Conservation (phyloP, 2,888 invertebrate genomes). For the Acanthosepion lycidas region DNA sequence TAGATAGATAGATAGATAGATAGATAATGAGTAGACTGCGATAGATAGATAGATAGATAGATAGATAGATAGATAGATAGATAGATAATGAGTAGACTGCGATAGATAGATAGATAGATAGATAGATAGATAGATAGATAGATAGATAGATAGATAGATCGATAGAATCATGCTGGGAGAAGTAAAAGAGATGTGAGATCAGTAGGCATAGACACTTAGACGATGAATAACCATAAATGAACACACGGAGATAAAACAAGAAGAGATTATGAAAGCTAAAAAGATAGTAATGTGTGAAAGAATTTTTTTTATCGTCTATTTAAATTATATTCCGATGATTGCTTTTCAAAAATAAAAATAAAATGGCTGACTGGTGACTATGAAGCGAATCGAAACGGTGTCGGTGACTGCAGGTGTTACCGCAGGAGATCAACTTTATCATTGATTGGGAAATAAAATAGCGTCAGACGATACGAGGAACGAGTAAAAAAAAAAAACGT, state of each 20-base stretch:
- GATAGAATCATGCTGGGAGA: too few relatives aligned
- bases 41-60: too few relatives aligned
- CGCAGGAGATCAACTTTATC: not conserved
- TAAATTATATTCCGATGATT: not conserved
- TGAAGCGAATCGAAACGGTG: not conserved
- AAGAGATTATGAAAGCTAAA: not conserved
- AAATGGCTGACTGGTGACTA: not conserved
- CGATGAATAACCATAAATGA: too few relatives aligned
- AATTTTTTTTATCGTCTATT: not conserved
- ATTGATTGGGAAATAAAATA: not conserved
- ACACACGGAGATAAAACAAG: not conserved
- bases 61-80: too few relatives aligned
- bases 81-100: too few relatives aligned
- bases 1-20: too few relatives aligned
- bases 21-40: too few relatives aligned
- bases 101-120: too few relatives aligned
- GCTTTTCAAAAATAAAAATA: not conserved
- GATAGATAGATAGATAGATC: too few relatives aligned
- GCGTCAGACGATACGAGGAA: not conserved
- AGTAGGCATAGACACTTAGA: too few relatives aligned
- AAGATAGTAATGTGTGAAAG: not conserved
- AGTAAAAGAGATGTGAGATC: too few relatives aligned
- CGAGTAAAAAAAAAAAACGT: not conserved
- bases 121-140: too few relatives aligned
- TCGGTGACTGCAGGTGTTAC: conserved; percentile 22